These are phyloP conservation scores for Latrodectus geometricus DNA, from an alignment of 1,140 invertebrate species.

Conservation along the genomic window DNA sequence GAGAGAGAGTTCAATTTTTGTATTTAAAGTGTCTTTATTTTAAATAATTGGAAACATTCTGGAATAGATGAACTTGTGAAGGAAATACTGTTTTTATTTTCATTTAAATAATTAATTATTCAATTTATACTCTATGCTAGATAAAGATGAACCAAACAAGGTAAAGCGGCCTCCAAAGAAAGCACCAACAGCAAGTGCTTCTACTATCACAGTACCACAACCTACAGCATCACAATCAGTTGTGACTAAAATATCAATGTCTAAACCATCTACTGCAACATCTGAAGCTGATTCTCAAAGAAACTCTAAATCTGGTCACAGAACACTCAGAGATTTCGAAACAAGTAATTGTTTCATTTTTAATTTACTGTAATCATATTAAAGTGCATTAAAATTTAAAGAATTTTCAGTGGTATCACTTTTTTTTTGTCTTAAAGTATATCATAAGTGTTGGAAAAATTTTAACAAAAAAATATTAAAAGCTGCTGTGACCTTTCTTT, in stretches of 20 bases:
- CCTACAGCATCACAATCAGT: background rate
- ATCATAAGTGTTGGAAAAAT: no score
- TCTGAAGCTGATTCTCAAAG: background rate
- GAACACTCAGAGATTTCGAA: constrained; percentile 42
- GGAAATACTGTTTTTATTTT: background rate
- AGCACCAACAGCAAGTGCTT: background rate
- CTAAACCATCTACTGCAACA: background rate
- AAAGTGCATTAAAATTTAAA: no score
- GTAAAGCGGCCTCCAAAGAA: background rate
- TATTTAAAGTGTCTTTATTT: no score
- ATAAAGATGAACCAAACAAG: background rate
- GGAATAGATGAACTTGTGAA: no score
- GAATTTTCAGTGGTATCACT: no score
- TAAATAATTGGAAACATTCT: no score
- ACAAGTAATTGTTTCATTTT: constrained; percentile 32
- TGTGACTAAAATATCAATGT: background rate
- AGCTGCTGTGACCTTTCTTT: no score
- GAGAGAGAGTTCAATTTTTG: no score
- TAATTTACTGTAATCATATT: background rate
- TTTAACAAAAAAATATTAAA: no score
- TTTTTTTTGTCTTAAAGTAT: no score
- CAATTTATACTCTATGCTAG: background rate
- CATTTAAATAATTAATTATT: background rate
- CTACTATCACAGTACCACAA: background rate
- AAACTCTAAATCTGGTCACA: background rate